phyloP scores from a whole-genome alignment of 2,797 vertebrate genomes.

The Alauda arvensis region DNA sequence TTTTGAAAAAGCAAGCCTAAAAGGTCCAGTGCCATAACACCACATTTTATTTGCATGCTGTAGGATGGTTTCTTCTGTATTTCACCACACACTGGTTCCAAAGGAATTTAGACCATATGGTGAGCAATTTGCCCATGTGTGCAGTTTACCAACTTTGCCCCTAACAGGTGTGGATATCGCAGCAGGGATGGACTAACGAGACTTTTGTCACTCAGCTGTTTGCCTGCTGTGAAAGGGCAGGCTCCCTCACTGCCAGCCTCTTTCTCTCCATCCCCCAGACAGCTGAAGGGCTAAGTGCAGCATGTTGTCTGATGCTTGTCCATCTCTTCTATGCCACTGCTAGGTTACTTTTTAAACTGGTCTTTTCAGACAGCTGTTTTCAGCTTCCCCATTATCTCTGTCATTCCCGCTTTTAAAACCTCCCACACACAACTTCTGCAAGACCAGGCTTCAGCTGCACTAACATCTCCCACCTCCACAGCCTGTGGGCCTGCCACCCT shows the following conservation, averaged over 20 bases:
- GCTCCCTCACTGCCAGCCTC: neutral
- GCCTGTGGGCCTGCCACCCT: neutral
- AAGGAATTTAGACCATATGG: slow-evolving; percentile 2
- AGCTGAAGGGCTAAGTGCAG: neutral
- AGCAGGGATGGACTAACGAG: neutral
- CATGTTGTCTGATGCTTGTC: neutral
- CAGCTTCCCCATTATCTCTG: neutral
- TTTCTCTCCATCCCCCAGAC: neutral
- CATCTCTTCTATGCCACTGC: neutral
- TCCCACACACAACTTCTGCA: neutral
- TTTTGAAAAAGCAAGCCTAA: neutral
- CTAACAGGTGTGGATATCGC: neutral
- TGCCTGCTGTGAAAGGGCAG: neutral
- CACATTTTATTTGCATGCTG: neutral
- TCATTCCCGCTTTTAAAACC: neutral
- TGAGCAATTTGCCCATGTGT: neutral
- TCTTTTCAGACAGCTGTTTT: neutral
- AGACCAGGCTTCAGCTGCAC: neutral
- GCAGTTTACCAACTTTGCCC: neutral
- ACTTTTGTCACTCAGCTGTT: neutral
- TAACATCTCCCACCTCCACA: rapidly evolving
- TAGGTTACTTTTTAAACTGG: neutral
- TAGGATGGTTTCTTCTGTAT: neutral
- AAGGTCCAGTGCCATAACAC: neutral
- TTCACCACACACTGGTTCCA: neutral